These are phyloP conservation scores for Glyphotaelius pellucidus DNA, from an alignment of 2,888 invertebrate species.

Conservation along the genomic window DNA sequence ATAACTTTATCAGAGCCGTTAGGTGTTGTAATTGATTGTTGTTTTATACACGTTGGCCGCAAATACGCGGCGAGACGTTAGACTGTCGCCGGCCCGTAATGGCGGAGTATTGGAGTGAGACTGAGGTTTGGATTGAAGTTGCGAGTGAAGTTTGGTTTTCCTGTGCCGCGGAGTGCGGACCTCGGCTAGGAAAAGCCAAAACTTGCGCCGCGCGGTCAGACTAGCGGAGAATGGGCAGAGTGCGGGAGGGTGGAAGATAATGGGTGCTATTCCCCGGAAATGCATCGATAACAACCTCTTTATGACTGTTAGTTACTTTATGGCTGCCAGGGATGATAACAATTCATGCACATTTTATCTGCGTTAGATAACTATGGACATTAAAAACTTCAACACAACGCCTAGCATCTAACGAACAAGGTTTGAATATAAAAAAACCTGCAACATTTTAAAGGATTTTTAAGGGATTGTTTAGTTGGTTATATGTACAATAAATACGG, in stretches of 20 bases:
- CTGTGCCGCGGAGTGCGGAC: background rate
- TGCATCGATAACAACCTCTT: slow-evolving; percentile 7
- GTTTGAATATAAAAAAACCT: too few relatives aligned
- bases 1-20: slow-evolving; percentile 25
- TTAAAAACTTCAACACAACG: too few relatives aligned
- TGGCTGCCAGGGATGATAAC: background rate
- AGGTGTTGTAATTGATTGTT: slow-evolving; percentile 30
- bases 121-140: slow-evolving; percentile 15
- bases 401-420: too few relatives aligned
- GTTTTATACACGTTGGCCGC: slow-evolving; percentile 29
- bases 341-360: background rate
- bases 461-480: too few relatives aligned
- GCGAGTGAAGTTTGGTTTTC: slow-evolving; percentile 19
- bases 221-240: background rate
- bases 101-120: slow-evolving; percentile 9
- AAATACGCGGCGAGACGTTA: slow-evolving; percentile 2
- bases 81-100: slow-evolving; percentile 22
- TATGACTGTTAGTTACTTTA: background rate
- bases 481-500: too few relatives aligned
- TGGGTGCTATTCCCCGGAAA: background rate
- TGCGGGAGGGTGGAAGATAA: background rate
- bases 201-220: slow-evolving; percentile 9
- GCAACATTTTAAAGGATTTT: too few relatives aligned
- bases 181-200: slow-evolving; percentile 35
- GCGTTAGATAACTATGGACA: background rate